A percentile compares a stretch with the other conserved stretches of the same genome.
Conservation (phyloP, 2,113 vertebrate genomes). For the Urocolius indicus region DNA sequence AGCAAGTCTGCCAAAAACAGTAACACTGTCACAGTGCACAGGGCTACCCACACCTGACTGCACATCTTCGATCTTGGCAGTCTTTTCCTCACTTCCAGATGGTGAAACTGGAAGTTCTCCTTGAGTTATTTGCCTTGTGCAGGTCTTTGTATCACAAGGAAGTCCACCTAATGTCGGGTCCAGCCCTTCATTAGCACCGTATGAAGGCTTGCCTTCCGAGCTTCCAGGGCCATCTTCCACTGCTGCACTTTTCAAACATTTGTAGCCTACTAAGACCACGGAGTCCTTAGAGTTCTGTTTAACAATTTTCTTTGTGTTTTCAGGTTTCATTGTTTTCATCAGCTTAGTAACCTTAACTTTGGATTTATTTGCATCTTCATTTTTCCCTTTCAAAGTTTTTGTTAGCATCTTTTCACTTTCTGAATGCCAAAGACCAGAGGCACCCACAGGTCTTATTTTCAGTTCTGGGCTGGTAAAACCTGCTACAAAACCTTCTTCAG, state of each 20-base stretch:
- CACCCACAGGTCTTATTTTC: slow-evolving; percentile 77
- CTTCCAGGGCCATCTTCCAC: slow-evolving; percentile 80
- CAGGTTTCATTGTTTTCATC: slow-evolving; percentile 93
- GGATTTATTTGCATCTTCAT: slow-evolving; percentile 87
- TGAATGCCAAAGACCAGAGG: slow-evolving; percentile 81
- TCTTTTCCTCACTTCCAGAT: slow-evolving; percentile 73
- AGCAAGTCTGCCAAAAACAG: slow-evolving; percentile 74
- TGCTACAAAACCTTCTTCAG: slow-evolving; percentile 84
- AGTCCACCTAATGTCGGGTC: slow-evolving; percentile 75
- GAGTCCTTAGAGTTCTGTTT: slow-evolving; percentile 95
- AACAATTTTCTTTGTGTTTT: slow-evolving; percentile 92
- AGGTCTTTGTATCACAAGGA: slow-evolving; percentile 79
- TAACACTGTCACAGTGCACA: slow-evolving; percentile 74
- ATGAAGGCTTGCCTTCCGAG: slow-evolving; percentile 81
- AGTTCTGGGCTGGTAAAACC: slow-evolving; percentile 81
- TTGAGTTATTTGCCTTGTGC: slow-evolving; percentile 71
- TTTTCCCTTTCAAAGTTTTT: slow-evolving; percentile 81
- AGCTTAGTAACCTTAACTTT: slow-evolving; percentile 94
- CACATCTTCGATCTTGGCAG: slow-evolving; percentile 70
- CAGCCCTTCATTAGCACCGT: slow-evolving; percentile 78
- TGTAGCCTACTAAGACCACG: slow-evolving; percentile 95
- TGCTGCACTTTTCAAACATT: slow-evolving; percentile 88
- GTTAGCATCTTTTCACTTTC: slow-evolving; percentile 83
- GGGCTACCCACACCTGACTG: slow-evolving; percentile 63
- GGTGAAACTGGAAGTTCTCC: slow-evolving; percentile 77